phyloP scores from a whole-genome alignment of 1,140 invertebrate genomes.

The Phymastichus coffea region DNA sequence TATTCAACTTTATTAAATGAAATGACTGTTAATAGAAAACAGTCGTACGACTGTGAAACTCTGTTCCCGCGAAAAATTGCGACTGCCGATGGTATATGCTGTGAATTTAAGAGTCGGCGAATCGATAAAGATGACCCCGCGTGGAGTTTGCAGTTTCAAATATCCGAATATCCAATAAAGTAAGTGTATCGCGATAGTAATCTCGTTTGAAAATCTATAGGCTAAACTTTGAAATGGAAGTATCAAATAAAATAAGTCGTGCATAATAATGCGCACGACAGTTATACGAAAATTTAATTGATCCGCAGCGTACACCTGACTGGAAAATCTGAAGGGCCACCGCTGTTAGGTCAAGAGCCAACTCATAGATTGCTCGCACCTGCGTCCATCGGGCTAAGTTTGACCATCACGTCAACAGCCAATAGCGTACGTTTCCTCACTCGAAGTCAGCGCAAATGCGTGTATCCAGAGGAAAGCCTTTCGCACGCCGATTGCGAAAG shows the following conservation, averaged over 20 bases:
- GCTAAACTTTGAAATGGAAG: too few relatives aligned
- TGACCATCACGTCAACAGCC: slow-evolving; percentile 10
- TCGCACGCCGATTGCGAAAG: slow-evolving; percentile 9
- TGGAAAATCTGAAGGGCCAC: not conserved
- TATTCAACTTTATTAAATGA: too few relatives aligned
- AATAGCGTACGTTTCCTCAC: not conserved
- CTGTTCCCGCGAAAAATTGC: slow-evolving; percentile 1
- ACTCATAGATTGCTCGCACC: not conserved
- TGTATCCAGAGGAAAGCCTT: slow-evolving; percentile 2
- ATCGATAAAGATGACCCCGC: slow-evolving; percentile 5
- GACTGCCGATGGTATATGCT: slow-evolving; percentile 27
- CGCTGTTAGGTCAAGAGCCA: not conserved
- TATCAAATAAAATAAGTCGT: too few relatives aligned
- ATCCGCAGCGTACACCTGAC: slow-evolving; percentile 4
- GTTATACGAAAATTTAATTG: too few relatives aligned
- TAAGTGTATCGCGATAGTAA: too few relatives aligned
- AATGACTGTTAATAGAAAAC: not conserved
- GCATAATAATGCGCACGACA: too few relatives aligned
- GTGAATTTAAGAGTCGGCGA: not conserved
- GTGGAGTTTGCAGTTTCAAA: slow-evolving; percentile 16
- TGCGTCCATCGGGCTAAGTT: not conserved
- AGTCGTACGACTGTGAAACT: slow-evolving; percentile 7
- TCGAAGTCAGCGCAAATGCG: slow-evolving; percentile 7
- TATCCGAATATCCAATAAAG: slow-evolving; percentile 13
- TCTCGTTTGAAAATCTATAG: too few relatives aligned